Conservation (phyloP, 2,113 vertebrate species). For the Danionella cerebrum region DNA sequence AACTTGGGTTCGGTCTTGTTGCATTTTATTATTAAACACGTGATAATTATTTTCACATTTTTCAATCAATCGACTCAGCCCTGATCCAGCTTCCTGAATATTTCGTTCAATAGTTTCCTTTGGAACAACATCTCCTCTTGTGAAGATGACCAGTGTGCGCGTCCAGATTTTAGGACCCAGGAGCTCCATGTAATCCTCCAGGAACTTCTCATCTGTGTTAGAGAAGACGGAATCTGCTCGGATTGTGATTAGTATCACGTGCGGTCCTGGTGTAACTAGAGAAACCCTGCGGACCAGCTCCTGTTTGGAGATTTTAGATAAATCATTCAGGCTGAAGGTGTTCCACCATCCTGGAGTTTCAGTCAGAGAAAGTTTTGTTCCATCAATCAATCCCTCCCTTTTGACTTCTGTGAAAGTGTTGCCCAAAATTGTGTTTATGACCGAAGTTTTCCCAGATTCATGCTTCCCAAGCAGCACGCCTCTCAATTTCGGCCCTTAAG, state of each 20-base stretch:
- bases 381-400: not conserved
- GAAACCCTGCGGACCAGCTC: not conserved
- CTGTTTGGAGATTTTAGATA: not conserved
- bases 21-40: not conserved
- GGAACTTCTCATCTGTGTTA: not conserved
- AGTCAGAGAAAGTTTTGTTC: not conserved
- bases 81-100: not conserved
- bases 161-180: not conserved
- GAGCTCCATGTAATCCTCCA: not conserved
- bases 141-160: not conserved
- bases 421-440: not conserved
- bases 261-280: not conserved
- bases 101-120: not conserved
- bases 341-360: conserved; percentile 11
- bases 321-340: not conserved
- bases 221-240: not conserved
- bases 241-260: not conserved
- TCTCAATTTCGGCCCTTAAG: not conserved
- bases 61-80: not conserved
- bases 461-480: not conserved
- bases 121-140: not conserved
- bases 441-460: not conserved
- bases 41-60: conserved; percentile 5
- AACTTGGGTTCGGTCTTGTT: not conserved
- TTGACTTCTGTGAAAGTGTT: not conserved